Percentiles rank a stretch among this genome's conserved stretches.
phyloP scores from a whole-genome alignment of 2,797 vertebrate species.

The Sebastes hubbsi region DNA sequence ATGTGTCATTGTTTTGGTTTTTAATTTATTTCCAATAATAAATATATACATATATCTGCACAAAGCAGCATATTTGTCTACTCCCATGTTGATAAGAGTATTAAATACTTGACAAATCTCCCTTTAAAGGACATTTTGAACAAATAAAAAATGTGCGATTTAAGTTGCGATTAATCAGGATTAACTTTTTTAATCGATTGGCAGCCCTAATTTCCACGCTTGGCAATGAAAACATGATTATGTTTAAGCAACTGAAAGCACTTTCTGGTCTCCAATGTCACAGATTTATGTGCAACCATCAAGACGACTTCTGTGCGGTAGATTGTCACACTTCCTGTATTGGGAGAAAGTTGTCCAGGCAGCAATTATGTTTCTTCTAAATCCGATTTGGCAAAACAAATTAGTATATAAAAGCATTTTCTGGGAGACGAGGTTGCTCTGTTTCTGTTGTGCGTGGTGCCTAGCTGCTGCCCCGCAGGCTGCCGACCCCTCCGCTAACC shows the following conservation, averaged over 20 bases:
- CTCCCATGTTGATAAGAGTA: too few relatives aligned
- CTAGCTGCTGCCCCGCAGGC: constrained; percentile 7
- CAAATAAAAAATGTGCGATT: too few relatives aligned
- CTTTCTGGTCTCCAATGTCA: not conserved
- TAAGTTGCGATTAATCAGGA: too few relatives aligned
- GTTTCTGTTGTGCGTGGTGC: not conserved
- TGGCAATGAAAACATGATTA: not conserved
- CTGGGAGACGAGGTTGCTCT: not conserved
- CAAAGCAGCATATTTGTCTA: too few relatives aligned
- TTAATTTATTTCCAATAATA: too few relatives aligned
- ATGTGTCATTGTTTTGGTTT: too few relatives aligned
- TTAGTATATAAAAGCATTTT: not conserved
- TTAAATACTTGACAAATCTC: too few relatives aligned
- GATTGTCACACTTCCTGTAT: not conserved
- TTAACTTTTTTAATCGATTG: too few relatives aligned
- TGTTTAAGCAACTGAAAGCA: not conserved
- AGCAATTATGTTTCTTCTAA: not conserved
- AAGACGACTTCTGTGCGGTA: not conserved
- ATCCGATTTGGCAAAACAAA: not conserved
- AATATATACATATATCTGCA: too few relatives aligned
- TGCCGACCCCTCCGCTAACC: constrained; percentile 18
- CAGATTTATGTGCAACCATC: not conserved
- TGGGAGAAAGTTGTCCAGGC: not conserved
- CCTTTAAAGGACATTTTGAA: too few relatives aligned
- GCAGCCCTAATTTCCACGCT: not conserved